phyloP scores from a whole-genome alignment of 1,140 invertebrate species.

The Nasonia longicornis region DNA sequence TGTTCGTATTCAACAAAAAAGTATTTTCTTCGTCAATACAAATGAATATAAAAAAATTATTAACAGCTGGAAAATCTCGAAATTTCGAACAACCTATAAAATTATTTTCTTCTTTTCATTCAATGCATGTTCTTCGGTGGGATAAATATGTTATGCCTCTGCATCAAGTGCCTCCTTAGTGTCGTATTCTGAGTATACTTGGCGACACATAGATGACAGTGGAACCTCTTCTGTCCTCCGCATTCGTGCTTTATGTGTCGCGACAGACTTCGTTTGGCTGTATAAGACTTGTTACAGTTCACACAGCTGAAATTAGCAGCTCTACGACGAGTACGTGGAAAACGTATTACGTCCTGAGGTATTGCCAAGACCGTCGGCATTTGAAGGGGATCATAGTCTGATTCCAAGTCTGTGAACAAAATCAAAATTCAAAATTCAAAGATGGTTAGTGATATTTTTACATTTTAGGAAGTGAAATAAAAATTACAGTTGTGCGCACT shows the following conservation, averaged over 20 bases:
- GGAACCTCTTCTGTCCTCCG: slow-evolving; percentile 11
- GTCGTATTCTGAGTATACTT: slow-evolving; percentile 24
- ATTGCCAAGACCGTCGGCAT: neutral
- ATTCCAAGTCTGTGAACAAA: neutral
- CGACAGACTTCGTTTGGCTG: neutral
- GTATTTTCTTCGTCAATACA: too few relatives aligned
- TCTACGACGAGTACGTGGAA: neutral
- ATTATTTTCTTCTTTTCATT: neutral
- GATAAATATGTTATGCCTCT: neutral
- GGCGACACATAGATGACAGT: slow-evolving; percentile 14
- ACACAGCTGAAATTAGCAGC: slow-evolving; percentile 29
- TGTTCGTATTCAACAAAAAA: too few relatives aligned
- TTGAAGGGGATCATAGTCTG: neutral
- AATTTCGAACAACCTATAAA: too few relatives aligned
- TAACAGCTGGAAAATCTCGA: too few relatives aligned
- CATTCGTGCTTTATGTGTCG: slow-evolving; percentile 26
- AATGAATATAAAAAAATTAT: too few relatives aligned
- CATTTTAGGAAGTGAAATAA: neutral
- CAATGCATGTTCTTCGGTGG: neutral
- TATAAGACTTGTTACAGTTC: neutral
- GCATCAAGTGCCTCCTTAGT: slow-evolving; percentile 9
- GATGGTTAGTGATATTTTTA: neutral
- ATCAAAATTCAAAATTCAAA: neutral
- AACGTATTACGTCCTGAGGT: neutral
- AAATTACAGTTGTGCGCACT: too few relatives aligned